Evolutionary conservation across 2,113 vertebrate species (phyloP).

Genomic region (Chroicocephalus ridibundus): DNA sequence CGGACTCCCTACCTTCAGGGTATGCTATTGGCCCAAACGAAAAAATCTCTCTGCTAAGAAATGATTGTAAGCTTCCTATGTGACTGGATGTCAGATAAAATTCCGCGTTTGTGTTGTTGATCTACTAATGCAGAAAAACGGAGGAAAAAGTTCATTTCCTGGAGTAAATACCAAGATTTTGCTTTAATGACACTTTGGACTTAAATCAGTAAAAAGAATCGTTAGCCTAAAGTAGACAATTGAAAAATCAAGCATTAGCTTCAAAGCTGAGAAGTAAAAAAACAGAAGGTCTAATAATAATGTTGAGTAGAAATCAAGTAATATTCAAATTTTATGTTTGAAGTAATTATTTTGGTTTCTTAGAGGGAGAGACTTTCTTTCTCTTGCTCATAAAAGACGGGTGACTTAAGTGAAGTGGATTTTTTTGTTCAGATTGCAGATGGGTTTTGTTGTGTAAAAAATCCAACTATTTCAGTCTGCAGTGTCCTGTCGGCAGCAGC

Average conservation of each 20-base stretch:
- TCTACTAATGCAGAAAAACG: neutral
- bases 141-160: neutral
- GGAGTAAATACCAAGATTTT: neutral
- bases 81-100: neutral
- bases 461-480: neutral
- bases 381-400: neutral
- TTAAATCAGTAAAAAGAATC: neutral
- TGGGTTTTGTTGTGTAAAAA: neutral
- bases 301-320: neutral
- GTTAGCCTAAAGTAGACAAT: neutral
- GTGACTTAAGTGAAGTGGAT: neutral
- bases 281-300: neutral
- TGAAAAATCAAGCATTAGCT: neutral
- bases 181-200: neutral
- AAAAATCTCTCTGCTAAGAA: neutral
- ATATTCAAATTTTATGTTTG: neutral
- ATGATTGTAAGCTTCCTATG: neutral
- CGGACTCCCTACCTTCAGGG: neutral
- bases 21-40: neutral
- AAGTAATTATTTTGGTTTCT: neutral
- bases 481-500: neutral
- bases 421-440: neutral
- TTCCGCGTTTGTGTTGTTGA: fast-evolving
- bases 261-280: neutral
- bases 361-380: neutral